phyloP scores from a whole-genome alignment of 2,797 vertebrate species.

The Bryconaethiops microstoma region DNA sequence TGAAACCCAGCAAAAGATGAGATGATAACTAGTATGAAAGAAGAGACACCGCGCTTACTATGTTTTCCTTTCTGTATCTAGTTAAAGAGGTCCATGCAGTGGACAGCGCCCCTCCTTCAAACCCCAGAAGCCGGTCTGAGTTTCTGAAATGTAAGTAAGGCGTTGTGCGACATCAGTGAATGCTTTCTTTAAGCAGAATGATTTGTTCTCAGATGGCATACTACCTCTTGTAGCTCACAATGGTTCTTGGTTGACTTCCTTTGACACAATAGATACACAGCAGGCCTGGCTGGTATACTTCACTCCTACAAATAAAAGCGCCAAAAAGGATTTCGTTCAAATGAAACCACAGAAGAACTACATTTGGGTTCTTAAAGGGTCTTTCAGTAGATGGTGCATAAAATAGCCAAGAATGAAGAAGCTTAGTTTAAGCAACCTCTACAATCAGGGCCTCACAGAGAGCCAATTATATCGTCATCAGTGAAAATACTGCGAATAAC shows the following conservation, averaged over 20 bases:
- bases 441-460: background rate
- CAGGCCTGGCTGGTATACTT: background rate
- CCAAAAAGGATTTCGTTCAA: background rate
- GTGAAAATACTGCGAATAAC: background rate
- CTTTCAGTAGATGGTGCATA: background rate
- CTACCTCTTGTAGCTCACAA: conserved; percentile 2
- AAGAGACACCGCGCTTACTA: background rate
- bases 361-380: background rate
- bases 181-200: conserved; percentile 18
- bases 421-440: background rate
- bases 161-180: background rate
- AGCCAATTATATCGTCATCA: background rate
- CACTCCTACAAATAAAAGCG: background rate
- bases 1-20: background rate
- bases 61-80: conserved; percentile 50
- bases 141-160: conserved; percentile 79
- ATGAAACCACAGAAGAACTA: background rate
- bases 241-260: background rate
- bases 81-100: conserved; percentile 74
- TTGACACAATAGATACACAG: background rate
- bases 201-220: conserved; percentile 6
- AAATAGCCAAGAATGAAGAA: background rate
- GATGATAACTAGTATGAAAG: background rate
- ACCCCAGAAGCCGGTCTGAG: conserved; percentile 76
- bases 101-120: conserved; percentile 71